phyloP scores from a whole-genome alignment of 2,113 vertebrate species.

The Mungos mungo region DNA sequence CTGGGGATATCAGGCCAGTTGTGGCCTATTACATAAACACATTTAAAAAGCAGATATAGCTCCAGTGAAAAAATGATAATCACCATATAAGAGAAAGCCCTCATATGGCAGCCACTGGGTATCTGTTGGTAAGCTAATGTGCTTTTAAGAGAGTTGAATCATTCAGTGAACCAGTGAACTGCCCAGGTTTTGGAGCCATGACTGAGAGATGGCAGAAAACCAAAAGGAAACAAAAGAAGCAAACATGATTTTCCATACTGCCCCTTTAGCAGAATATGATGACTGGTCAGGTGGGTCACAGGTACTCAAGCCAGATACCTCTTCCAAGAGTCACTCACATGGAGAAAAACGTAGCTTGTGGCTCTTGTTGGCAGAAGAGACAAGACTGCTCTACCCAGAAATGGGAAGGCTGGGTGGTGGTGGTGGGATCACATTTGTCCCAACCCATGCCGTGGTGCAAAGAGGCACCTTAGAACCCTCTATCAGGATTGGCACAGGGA shows the following conservation, averaged over 20 bases:
- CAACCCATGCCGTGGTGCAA: not conserved
- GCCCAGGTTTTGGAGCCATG: constrained; percentile 55
- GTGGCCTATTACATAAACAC: constrained; percentile 36
- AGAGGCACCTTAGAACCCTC: not conserved
- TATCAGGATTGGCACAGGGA: not conserved
- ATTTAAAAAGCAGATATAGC: constrained; percentile 46
- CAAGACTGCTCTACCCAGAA: not conserved
- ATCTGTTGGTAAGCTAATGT: constrained; percentile 53
- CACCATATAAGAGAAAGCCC: constrained; percentile 45
- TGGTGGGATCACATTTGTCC: not conserved
- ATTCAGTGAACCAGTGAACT: constrained; percentile 80
- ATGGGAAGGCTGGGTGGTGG: not conserved
- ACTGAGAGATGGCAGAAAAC: constrained; percentile 64
- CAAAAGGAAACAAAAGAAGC: constrained; percentile 74
- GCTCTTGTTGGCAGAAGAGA: not conserved
- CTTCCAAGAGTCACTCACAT: not conserved
- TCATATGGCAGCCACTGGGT: not conserved
- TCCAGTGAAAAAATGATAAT: not conserved
- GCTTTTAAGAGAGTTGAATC: constrained; percentile 75
- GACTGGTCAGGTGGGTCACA: no score
- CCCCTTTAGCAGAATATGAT: not conserved
- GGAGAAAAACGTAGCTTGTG: not conserved
- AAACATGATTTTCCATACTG: constrained; percentile 69
- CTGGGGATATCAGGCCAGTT: not conserved
- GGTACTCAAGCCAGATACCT: not conserved